Base-by-base conservation (phyloP, 1,140 invertebrate species). In the Bombyx mori region DNA sequence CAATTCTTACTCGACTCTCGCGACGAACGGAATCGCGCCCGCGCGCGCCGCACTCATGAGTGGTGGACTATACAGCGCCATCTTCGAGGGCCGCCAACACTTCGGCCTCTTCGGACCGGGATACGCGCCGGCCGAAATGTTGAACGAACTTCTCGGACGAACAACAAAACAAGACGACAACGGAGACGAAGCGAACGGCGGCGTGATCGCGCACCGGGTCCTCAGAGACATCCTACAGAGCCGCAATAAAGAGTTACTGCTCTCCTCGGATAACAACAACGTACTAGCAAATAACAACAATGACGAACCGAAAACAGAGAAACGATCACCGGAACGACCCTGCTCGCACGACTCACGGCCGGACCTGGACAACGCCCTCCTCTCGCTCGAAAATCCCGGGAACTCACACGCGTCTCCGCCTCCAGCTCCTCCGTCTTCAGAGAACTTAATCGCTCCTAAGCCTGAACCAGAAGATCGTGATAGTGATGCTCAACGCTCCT, bases 1-100 rank as follows among this genome's bases (percentile, higher is more conserved):
- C 89, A 96, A 96, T 91, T 94, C 93, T 85, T 96, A 96, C 90
- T 95, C 94, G 71, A 94, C 93, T 84, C 95, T 95, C 79, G 93
- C 94, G 86, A 94, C 93, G 90, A 94, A 93, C 89, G 92, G 94
- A 86, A 93, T 92, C 87, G 92, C 91, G 84, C 94, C 95, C 89
- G 92, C 94, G 86, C 92, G 93, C 88, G 90, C 91, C 86, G 91
- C 76, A 82, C 94, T 94, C 89, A 92, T 95, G 86, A 92, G 93
- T 83, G 91, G 93, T 82, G 91, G 93, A 90, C 89, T 95, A 75
- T 95, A 95, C 92, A 91, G 93, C 83, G 92, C 93, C 81, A 93
- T 94, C 88, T 94, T 94, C 81, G 92, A 91, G 86, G 87, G 88
- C 75, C 91, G 91, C 79, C 91, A 91, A 85, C 92, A 92, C 88